Evolutionary conservation across 2,113 vertebrate genomes (phyloP).

Genomic region (Anoplopoma fimbria): DNA sequence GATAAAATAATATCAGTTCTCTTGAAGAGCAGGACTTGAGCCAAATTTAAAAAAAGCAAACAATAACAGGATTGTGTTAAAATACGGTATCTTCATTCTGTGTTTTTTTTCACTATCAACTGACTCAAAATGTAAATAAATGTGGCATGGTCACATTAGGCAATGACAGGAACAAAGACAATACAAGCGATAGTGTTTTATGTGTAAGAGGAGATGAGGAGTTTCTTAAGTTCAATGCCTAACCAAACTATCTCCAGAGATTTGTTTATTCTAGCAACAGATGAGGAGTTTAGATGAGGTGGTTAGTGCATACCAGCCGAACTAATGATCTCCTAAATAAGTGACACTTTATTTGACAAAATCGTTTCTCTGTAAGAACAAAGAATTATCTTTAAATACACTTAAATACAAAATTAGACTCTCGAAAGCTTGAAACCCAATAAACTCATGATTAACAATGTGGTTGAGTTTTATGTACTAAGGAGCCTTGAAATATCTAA

Average conservation of each 20-base stretch:
- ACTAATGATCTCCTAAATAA: background rate
- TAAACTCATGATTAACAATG: background rate
- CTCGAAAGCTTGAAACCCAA: background rate
- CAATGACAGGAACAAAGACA: background rate
- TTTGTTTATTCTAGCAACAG: constrained; percentile 9
- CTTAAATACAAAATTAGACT: too few relatives aligned
- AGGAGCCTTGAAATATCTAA: background rate
- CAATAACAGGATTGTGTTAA: background rate
- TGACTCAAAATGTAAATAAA: background rate
- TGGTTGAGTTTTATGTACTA: background rate
- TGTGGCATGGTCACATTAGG: background rate
- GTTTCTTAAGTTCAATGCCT: background rate
- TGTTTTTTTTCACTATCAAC: background rate
- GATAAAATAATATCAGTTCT: background rate
- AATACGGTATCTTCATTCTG: background rate
- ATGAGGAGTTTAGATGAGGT: constrained; percentile 3
- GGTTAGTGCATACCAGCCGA: background rate
- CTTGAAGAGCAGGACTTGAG: background rate
- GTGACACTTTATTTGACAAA: background rate
- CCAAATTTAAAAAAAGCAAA: background rate
- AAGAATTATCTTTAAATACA: background rate
- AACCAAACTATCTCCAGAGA: background rate
- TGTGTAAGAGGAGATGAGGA: background rate
- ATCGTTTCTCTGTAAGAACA: background rate
- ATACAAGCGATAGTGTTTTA: background rate